These are phyloP conservation scores for Siniperca chuatsi DNA, from an alignment of 2,113 vertebrate genomes.

Conservation along the genomic window DNA sequence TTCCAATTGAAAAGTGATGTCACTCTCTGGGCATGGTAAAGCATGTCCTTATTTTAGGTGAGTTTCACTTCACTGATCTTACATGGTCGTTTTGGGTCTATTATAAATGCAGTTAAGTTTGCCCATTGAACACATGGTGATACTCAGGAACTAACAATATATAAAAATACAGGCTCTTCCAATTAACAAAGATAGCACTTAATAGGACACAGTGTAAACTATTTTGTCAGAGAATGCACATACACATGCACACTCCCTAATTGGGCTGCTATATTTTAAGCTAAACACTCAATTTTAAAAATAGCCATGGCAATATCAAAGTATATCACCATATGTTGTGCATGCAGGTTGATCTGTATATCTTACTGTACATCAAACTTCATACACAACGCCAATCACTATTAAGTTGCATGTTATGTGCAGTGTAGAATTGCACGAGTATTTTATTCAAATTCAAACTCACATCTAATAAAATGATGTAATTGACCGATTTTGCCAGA, in stretches of 20 bases:
- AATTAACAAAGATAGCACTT: neutral
- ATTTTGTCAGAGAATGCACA: conserved; percentile 5
- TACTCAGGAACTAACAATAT: neutral
- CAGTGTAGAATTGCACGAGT: neutral
- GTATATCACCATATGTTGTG: conserved; percentile 23
- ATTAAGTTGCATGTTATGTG: neutral
- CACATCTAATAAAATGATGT: neutral
- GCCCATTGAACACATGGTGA: neutral
- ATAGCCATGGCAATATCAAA: conserved; percentile 8
- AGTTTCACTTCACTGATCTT: conserved; percentile 20
- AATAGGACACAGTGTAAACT: neutral
- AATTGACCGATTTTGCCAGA: neutral
- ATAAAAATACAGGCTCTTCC: neutral
- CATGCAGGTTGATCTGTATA: neutral
- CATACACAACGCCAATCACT: neutral
- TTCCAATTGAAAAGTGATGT: conserved; percentile 60
- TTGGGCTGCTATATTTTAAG: neutral
- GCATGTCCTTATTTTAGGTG: conserved; percentile 40
- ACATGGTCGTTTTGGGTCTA: neutral
- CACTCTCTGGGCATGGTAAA: conserved; percentile 25
- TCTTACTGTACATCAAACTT: neutral
- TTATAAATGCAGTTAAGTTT: neutral
- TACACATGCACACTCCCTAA: neutral
- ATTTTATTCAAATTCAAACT: neutral
- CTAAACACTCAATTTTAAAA: neutral